These are phyloP conservation scores for Microcebus ravelobensis DNA, from an alignment of 2,113 vertebrate genomes.

Conservation along the genomic window DNA sequence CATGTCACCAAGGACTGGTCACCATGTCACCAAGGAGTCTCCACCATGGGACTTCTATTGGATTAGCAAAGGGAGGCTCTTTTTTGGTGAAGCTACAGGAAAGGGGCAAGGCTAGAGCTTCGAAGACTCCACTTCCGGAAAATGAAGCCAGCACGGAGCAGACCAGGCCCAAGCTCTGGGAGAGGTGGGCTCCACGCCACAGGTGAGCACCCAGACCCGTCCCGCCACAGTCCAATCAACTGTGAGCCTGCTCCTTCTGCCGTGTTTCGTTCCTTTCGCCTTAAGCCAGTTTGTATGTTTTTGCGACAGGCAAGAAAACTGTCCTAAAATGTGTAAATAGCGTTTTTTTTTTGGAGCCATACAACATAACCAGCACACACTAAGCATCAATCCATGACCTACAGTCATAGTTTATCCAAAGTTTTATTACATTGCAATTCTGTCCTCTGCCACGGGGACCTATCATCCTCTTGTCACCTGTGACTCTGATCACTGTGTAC, in stretches of 20 bases:
- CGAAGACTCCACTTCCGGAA: not conserved
- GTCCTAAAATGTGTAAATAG: not conserved
- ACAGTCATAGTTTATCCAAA: not conserved
- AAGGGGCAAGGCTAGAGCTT: not conserved
- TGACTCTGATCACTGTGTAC: not conserved
- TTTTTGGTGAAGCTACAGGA: not conserved
- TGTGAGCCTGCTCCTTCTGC: accelerated
- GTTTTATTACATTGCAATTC: not conserved
- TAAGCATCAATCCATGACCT: not conserved
- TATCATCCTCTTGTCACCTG: not conserved
- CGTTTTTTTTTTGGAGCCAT: not conserved
- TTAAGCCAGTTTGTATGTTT: not conserved
- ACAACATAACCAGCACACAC: not conserved
- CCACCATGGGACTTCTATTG: not conserved
- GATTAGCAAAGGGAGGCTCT: not conserved
- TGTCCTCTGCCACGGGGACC: not conserved
- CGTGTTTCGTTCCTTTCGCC: not conserved
- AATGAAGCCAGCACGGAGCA: not conserved
- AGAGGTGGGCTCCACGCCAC: not conserved
- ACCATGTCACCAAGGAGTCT: not conserved
- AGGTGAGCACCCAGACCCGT: not conserved
- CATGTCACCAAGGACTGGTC: not conserved
- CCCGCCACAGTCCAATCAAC: not conserved
- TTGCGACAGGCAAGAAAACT: not conserved
- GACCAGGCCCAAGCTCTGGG: not conserved